Conservation (phyloP, 2,797 vertebrate genomes). For the Gallinago solitaria region DNA sequence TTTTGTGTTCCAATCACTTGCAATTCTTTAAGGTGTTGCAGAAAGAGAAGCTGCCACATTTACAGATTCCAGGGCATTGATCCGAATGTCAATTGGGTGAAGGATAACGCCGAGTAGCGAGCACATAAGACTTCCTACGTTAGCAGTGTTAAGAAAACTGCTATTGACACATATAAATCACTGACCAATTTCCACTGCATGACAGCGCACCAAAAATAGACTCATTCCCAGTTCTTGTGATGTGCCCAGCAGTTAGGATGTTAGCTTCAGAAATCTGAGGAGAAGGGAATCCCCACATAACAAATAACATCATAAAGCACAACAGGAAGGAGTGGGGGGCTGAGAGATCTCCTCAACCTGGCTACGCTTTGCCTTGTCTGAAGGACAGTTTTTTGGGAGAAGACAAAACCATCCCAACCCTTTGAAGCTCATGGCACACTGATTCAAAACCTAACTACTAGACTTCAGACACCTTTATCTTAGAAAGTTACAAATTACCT, state of each 20-base stretch:
- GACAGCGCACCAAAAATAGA: neutral
- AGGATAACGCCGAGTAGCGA: neutral
- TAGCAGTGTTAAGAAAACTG: neutral
- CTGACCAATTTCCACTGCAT: neutral
- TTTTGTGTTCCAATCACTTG: too few relatives aligned
- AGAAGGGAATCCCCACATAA: neutral
- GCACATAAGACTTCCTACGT: neutral
- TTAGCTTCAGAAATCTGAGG: neutral
- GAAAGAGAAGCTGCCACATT: neutral
- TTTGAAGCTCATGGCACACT: neutral
- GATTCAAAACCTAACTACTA: neutral
- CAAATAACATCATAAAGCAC: neutral
- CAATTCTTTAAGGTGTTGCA: neutral
- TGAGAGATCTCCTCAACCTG: neutral
- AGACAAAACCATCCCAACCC: neutral
- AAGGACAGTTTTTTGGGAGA: neutral
- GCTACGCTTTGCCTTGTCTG: neutral
- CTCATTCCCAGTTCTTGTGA: neutral
- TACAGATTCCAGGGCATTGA: neutral
- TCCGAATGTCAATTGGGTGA: neutral
- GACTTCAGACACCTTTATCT: neutral
- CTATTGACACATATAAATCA: neutral
- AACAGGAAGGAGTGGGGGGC: neutral
- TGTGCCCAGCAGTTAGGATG: neutral
- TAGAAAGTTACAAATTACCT: constrained; percentile 8